Evolutionary conservation across 2,113 vertebrate species (phyloP).

Genomic region (Cynocephalus volans): DNA sequence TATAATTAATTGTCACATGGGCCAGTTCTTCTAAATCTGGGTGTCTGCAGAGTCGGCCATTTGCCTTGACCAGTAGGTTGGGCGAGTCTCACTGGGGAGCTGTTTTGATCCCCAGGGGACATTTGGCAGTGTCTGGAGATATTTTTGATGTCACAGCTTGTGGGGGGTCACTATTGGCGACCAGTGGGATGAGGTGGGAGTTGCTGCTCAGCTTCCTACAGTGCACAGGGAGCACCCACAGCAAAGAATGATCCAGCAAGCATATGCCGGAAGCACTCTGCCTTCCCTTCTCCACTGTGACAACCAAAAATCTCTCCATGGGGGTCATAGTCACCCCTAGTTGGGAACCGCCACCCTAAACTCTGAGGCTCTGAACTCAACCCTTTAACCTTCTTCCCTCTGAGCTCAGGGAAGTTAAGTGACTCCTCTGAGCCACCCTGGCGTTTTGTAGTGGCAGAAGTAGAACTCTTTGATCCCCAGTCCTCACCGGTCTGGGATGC

Average conservation of each 20-base stretch:
- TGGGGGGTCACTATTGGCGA: not conserved
- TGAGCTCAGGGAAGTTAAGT: not conserved
- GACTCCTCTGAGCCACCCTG: not conserved
- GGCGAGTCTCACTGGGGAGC: not conserved
- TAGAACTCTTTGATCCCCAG: fast-evolving
- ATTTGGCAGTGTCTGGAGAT: not conserved
- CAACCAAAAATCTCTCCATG: not conserved
- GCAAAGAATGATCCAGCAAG: fast-evolving
- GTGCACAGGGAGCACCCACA: fast-evolving
- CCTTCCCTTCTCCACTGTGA: not conserved
- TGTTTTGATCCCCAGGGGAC: not conserved
- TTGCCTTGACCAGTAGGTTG: not conserved
- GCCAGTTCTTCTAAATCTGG: not conserved
- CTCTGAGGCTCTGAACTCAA: not conserved
- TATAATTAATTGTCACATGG: not conserved
- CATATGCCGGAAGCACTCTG: not conserved
- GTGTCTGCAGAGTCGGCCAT: not conserved
- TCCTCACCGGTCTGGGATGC: not conserved
- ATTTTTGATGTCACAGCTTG: not conserved
- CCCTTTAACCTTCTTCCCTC: not conserved
- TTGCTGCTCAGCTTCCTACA: fast-evolving
- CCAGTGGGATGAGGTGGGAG: not conserved
- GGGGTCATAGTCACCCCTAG: too few species aligned
- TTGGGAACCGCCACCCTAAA: not conserved
- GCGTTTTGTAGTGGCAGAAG: not conserved